Evolutionary conservation across 2,797 vertebrate species (phyloP).

Genomic region (Brachyalestes nurse): DNA sequence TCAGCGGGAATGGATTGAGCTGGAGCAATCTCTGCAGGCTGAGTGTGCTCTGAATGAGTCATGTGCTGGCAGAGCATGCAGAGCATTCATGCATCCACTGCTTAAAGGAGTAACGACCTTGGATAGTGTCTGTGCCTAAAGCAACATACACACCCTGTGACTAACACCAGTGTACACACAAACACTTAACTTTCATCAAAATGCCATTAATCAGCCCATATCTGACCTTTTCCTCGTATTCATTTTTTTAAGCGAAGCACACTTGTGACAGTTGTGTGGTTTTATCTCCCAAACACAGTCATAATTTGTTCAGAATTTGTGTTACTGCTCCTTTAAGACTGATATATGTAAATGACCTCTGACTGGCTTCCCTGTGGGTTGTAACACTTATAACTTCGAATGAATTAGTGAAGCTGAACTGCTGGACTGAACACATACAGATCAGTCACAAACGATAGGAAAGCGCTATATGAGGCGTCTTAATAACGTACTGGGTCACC

Average conservation of each 20-base stretch:
- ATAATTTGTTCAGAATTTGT: too few species aligned
- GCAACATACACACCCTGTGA: neutral
- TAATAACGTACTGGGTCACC: too few species aligned
- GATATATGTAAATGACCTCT: too few species aligned
- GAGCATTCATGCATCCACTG: slow-evolving; percentile 47
- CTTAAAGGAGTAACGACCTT: slow-evolving; percentile 54
- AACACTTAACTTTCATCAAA: neutral
- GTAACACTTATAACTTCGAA: too few species aligned
- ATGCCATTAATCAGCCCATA: neutral
- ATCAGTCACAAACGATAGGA: too few species aligned
- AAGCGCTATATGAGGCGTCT: too few species aligned
- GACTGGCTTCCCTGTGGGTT: too few species aligned
- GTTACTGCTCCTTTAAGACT: too few species aligned
- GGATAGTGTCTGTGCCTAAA: slow-evolving; percentile 39
- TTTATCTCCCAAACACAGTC: neutral
- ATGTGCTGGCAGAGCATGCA: slow-evolving; percentile 14
- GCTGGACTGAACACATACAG: too few species aligned
- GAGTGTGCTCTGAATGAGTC: slow-evolving; percentile 20
- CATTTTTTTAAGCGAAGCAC: neutral
- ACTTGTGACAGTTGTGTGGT: neutral
- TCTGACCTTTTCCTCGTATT: neutral
- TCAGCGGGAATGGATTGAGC: slow-evolving; percentile 32
- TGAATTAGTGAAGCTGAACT: too few species aligned
- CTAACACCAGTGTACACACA: slow-evolving; percentile 13
- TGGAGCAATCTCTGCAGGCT: slow-evolving; percentile 24